These are phyloP conservation scores for Latrodectus geometricus DNA, from an alignment of 1,140 invertebrate genomes.

Conservation along the genomic window DNA sequence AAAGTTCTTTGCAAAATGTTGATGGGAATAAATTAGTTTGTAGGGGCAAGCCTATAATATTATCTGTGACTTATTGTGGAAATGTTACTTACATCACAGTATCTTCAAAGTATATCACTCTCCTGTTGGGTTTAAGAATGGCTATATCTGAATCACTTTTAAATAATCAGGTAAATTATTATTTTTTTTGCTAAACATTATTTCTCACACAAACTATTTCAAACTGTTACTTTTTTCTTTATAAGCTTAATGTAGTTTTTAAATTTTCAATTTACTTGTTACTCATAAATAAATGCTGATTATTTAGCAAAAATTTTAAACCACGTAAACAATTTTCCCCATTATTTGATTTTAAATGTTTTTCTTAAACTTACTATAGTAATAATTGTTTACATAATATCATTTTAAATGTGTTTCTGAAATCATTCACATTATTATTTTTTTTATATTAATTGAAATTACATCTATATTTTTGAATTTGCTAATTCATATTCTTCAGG, in stretches of 20 bases:
- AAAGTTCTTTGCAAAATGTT: neutral
- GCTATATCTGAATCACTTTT: conserved; percentile 23
- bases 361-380: neutral
- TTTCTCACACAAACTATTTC: neutral
- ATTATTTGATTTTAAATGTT: neutral
- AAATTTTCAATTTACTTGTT: neutral
- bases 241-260: neutral
- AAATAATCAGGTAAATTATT: conserved; percentile 16
- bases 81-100: neutral
- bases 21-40: conserved; percentile 1
- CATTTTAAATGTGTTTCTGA: neutral
- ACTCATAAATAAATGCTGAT: neutral
- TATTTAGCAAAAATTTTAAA: neutral
- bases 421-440: neutral
- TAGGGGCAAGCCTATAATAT: neutral
- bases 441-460: no score
- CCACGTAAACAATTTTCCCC: neutral
- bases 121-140: conserved; percentile 22
- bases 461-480: no score
- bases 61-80: neutral
- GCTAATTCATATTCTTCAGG: neutral
- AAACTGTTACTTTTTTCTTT: neutral
- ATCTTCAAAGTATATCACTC: neutral
- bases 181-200: neutral
- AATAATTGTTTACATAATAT: neutral